Evolutionary conservation across 1,140 invertebrate genomes (phyloP), one percentile per base, ranked within the genome.

Genomic region (Polyergus mexicanus): DNA sequence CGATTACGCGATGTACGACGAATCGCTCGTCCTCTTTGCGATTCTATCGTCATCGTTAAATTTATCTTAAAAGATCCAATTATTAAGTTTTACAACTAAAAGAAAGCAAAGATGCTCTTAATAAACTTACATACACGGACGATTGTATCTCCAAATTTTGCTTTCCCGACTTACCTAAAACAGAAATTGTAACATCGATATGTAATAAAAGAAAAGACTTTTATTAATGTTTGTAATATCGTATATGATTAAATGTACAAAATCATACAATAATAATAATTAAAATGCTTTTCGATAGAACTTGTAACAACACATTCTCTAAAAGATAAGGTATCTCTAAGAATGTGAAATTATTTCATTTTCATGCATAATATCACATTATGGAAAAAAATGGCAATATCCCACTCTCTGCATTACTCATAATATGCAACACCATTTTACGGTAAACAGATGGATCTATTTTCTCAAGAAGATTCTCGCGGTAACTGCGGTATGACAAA

Each of bases 101-200:
- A n/a, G 41, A 44, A 41, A 16, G 2, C 5, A 11, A 58, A 32
- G 16, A 58, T 58, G 22, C 5, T 16, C 1, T 28, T 58, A 16
- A 60, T 58, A 16, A 60, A 86, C 65, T 83, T 72, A 86, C 87
- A 28, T 62, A 38, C 2, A 19, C 0, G 13, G 1, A 41, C 10
- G 6, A 5, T 8, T 51, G 32, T 1, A 10, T 54, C 22, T 38
- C 16, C 16, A 41, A 19, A 32, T 60, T 44, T 54, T 35, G 22
- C 1, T 65, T 66, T 38, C 0, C 19, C 54, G 28, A 22, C 88
- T 86, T 60, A 89, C 88, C 85, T 89, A 74, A 60, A 89, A 89
- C 78, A 89, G 19, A 87, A 84, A 80, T 22, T n/a, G 44, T 28
- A 41, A 47, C 6, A 5, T 58, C n/a, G 10, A 69, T 8, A n/a